phyloP scores from a whole-genome alignment of 2,888 invertebrate genomes.

The Mythimna loreyi region DNA sequence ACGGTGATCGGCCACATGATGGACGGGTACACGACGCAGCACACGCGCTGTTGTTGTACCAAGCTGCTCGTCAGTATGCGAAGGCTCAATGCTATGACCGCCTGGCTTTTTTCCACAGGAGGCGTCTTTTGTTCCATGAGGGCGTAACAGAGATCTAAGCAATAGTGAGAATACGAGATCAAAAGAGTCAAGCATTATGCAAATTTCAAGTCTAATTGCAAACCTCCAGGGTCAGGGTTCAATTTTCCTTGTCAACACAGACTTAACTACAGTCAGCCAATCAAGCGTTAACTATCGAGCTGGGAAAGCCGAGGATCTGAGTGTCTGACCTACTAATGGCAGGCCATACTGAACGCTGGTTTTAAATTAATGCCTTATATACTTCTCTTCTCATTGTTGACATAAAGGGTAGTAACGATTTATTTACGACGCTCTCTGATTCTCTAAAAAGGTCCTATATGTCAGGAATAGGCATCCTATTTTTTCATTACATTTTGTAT shows the following conservation, averaged over 20 bases:
- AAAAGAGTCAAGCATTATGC: background rate
- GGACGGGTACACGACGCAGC: slow-evolving; percentile 78
- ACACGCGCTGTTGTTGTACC: slow-evolving; percentile 50
- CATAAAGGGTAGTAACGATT: no score
- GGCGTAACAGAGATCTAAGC: slow-evolving; percentile 78
- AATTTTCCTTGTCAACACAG: no score
- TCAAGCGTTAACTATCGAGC: background rate
- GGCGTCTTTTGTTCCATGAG: slow-evolving; percentile 76
- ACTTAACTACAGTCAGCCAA: no score
- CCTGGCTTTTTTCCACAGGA: slow-evolving; percentile 80
- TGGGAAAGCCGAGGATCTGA: background rate
- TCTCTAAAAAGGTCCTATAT: no score
- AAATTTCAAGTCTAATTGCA: no score
- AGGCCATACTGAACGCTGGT: background rate
- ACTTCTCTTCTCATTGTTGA: no score
- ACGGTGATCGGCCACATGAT: slow-evolving; percentile 78
- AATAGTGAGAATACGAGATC: background rate
- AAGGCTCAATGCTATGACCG: slow-evolving; percentile 73
- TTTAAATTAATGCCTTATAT: background rate
- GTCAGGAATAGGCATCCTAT: no score
- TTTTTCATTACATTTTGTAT: no score
- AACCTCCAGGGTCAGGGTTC: background rate
- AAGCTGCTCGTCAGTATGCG: slow-evolving; percentile 76
- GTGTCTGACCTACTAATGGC: background rate
- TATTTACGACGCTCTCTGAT: no score